Percentiles rank a stretch among this genome's conserved stretches.
Evolutionary conservation across 2,888 invertebrate species (phyloP).

Genomic region (Tigriopus californicus): DNA sequence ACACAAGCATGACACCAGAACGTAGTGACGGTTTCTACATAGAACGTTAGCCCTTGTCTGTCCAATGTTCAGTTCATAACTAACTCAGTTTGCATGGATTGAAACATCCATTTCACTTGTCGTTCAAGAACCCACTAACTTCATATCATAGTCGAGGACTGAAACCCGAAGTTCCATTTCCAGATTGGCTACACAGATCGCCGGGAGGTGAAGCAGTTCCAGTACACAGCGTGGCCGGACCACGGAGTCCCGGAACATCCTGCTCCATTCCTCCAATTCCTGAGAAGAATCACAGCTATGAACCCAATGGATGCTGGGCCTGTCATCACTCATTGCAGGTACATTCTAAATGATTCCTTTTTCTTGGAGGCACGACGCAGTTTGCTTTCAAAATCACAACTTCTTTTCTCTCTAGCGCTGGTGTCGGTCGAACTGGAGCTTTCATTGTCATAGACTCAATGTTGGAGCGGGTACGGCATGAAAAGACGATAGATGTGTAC

Average conservation of each 20-base stretch:
- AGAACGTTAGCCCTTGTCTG: no score
- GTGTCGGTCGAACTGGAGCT: constrained; percentile 70
- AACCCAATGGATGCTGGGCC: constrained; percentile 87
- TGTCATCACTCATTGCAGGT: constrained; percentile 67
- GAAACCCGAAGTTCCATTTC: neutral
- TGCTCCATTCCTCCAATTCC: constrained; percentile 90
- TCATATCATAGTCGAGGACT: no score
- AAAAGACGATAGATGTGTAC: constrained; percentile 95
- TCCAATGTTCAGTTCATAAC: no score
- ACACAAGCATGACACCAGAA: no score
- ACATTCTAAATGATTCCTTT: constrained; percentile 25
- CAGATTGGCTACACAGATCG: constrained; percentile 56
- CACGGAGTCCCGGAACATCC: constrained; percentile 97
- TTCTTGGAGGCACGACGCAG: neutral
- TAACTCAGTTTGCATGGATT: no score
- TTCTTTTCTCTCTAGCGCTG: constrained; percentile 35
- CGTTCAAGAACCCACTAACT: no score
- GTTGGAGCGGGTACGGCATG: constrained; percentile 89
- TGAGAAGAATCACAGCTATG: constrained; percentile 72
- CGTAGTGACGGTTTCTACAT: no score
- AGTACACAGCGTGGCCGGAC: constrained; percentile 99
- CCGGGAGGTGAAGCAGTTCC: constrained; percentile 86
- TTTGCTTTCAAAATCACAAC: no score
- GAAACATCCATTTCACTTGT: no score
- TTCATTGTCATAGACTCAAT: constrained; percentile 98